These are phyloP conservation scores for Oreochromis aureus DNA, from an alignment of 2,113 vertebrate species.

Conservation along the genomic window DNA sequence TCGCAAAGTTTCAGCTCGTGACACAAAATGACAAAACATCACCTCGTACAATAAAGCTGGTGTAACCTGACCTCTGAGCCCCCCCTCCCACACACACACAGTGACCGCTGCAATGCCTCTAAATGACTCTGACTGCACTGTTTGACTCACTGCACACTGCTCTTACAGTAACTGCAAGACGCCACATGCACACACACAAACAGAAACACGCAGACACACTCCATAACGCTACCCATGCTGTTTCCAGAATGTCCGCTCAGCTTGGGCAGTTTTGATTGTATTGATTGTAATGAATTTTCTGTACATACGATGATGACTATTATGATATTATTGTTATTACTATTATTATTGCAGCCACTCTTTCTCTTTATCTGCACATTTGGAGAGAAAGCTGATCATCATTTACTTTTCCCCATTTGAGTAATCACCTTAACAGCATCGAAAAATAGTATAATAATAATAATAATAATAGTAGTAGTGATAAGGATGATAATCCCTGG, in stretches of 20 bases:
- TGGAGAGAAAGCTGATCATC: conserved; percentile 43
- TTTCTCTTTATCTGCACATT: conserved; percentile 56
- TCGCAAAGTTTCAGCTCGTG: conserved; percentile 8
- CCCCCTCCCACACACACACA: not conserved
- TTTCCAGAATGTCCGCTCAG: conserved; percentile 76
- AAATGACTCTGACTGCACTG: conserved; percentile 21
- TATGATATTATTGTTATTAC: conserved; percentile 58
- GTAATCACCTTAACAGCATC: conserved; percentile 46
- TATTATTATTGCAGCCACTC: conserved; percentile 53
- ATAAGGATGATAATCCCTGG: conserved; percentile 71
- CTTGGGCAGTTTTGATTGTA: conserved; percentile 80
- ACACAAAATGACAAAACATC: not conserved
- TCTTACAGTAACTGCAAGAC: conserved; percentile 9
- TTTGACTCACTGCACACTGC: conserved; percentile 41
- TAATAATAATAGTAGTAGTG: conserved; percentile 66
- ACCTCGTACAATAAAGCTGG: not conserved
- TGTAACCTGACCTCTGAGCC: conserved; percentile 28
- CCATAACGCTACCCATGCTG: conserved; percentile 54
- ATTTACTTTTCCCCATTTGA: conserved; percentile 39
- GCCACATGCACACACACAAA: conserved; percentile 29
- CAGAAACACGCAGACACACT: conserved; percentile 6
- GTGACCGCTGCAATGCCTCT: conserved; percentile 55
- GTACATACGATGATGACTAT: conserved; percentile 76
- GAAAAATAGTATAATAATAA: conserved; percentile 61
- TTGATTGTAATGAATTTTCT: conserved; percentile 79